phyloP scores from a whole-genome alignment of 2,797 vertebrate species.

The Tamandua tetradactyla region DNA sequence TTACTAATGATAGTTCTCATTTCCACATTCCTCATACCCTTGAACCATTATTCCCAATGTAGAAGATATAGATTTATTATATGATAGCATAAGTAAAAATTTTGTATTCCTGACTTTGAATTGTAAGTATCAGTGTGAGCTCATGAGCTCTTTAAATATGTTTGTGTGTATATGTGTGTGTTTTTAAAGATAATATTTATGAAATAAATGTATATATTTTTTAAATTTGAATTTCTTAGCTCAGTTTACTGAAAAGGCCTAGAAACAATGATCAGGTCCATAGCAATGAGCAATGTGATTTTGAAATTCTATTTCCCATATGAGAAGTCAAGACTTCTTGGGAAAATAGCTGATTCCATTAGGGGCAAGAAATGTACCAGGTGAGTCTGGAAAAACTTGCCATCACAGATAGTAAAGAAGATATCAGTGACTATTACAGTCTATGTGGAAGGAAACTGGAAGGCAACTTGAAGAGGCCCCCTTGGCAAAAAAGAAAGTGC shows the following conservation, averaged over 20 bases:
- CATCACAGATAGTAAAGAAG: not conserved
- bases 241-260: not conserved
- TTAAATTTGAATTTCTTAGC: conserved; percentile 7
- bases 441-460: not conserved
- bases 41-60: not conserved
- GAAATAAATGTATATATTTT: not conserved
- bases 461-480: not conserved
- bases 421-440: not conserved
- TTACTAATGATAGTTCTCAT: not conserved
- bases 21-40: not conserved
- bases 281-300: not conserved
- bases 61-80: not conserved
- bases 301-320: conserved; percentile 11
- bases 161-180: not conserved
- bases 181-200: not conserved
- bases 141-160: not conserved
- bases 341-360: not conserved
- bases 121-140: not conserved
- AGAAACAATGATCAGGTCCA: not conserved
- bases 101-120: not conserved
- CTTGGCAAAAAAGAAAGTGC: not conserved
- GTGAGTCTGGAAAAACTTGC: not conserved
- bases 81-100: conserved; percentile 3
- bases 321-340: not conserved
- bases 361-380: not conserved